Evolutionary conservation across 2,888 invertebrate species (phyloP), one percentile per base, ranked within the genome.

Genomic region (Dusona sp.): DNA sequence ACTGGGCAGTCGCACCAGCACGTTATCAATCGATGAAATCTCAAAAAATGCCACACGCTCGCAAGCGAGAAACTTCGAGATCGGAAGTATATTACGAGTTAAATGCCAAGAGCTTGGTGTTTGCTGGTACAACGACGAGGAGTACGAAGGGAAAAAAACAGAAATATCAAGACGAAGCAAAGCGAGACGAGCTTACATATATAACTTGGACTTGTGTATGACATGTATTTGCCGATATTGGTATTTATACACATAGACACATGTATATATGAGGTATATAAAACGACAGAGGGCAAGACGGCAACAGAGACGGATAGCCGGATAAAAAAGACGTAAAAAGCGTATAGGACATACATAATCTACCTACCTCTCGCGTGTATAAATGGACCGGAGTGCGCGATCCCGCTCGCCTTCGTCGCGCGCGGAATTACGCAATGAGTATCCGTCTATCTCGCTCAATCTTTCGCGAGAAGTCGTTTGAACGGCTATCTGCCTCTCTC

Each of bases 391-490:
- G 91, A 92, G 92, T 89, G 81, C 87, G 90, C 90, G 91, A 93
- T 93, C 93, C 90, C 90, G 93, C 92, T 93, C 91, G 92, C 92
- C 93, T 93, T 93, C 93, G 92, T 92, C 91, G 91, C 89, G 89
- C 89, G 90, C 90, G 90, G 89, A 91, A 92, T 94, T 93, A 92
- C 93, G 93, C 92, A 94, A 94, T 92, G 91, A 92, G 91, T 91
- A 79, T 92, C 88, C 22, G n/a, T 80, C 38, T 54, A 36, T 54
- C 48, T 70, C 51, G 65, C 70, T 48, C 79, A 33, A 54, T 74
- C 67, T 42, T 42, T 57, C 67, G 22, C 36, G 74, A 83, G 90
- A 93, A 93, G 93, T 92, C 72, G 72, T 51, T 72, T 45, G 51
- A 19, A 19, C 51, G 51, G 51, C 33, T 51, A n/a, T 57, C 78